phyloP scores from a whole-genome alignment of 2,888 invertebrate species.

The Steromphala cineraria region DNA sequence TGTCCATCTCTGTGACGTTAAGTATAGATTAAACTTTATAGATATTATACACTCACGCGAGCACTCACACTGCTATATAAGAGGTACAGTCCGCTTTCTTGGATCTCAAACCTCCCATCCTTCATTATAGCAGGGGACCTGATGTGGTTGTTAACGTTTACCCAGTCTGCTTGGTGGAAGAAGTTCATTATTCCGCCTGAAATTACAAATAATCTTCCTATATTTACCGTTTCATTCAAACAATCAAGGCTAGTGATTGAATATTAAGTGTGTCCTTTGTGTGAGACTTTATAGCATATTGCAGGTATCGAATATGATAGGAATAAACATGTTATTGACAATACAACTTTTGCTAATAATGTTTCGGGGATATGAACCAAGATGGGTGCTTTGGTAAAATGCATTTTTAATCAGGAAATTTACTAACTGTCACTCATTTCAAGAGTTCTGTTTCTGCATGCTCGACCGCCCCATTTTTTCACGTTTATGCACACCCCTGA shows the following conservation, averaged over 20 bases:
- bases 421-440: neutral
- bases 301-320: too few species aligned
- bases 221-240: too few species aligned
- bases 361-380: too few species aligned
- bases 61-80: constrained; percentile 14
- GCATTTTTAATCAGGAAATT: too few species aligned
- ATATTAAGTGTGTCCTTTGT: too few species aligned
- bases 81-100: constrained; percentile 24
- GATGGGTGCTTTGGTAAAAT: too few species aligned
- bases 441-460: constrained; percentile 16
- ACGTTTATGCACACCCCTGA: neutral
- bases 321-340: too few species aligned
- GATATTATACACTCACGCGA: neutral
- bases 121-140: neutral
- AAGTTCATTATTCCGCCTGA: constrained; percentile 11
- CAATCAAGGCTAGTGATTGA: too few species aligned
- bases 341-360: too few species aligned
- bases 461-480: neutral
- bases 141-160: neutral
- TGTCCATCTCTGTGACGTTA: too few species aligned
- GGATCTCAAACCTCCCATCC: constrained; percentile 20
- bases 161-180: constrained; percentile 15
- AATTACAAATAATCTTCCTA: neutral
- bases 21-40: too few species aligned
- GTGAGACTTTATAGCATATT: too few species aligned